Percentiles rank a stretch among this genome's conserved stretches.
These are phyloP conservation scores for Arrhopalites spinosus DNA, from an alignment of 2,888 invertebrate genomes.

Conservation along the genomic window DNA sequence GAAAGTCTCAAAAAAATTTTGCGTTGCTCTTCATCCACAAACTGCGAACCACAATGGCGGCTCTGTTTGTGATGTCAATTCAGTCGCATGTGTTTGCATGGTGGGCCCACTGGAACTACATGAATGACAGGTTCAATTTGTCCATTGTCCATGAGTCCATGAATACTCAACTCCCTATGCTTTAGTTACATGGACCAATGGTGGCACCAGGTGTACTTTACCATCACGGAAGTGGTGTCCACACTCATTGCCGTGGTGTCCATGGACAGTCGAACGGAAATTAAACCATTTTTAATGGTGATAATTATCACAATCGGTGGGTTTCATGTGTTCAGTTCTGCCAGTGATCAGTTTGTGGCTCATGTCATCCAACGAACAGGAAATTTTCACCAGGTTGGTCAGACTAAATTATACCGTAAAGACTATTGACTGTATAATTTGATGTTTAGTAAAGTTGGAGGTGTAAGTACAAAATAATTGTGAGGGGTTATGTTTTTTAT, in stretches of 20 bases:
- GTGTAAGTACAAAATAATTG: background rate
- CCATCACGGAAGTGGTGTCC: conserved; percentile 68
- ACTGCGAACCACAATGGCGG: conserved; percentile 67
- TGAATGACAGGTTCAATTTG: conserved; percentile 73
- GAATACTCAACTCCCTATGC: too few species aligned
- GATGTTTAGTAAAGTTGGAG: background rate
- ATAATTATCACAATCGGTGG: conserved; percentile 67
- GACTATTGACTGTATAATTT: background rate
- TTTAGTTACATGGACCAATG: too few species aligned
- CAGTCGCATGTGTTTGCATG: conserved; percentile 73
- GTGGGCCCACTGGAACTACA: conserved; percentile 72
- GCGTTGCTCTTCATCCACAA: conserved; percentile 63
- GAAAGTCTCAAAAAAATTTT: conserved; percentile 67
- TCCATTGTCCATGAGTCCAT: too few species aligned
- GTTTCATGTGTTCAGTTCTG: conserved; percentile 67
- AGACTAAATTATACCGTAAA: background rate
- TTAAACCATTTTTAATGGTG: conserved; percentile 65
- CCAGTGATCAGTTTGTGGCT: conserved; percentile 69
- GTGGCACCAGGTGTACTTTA: conserved; percentile 71
- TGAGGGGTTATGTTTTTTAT: background rate
- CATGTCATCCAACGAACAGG: conserved; percentile 70
- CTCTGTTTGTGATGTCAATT: conserved; percentile 67
- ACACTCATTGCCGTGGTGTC: conserved; percentile 67
- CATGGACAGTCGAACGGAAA: conserved; percentile 62
- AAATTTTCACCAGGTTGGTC: conserved; percentile 67